These are phyloP conservation scores for Lordiphosa collinella DNA, from an alignment of 1,140 invertebrate genomes.

Conservation along the genomic window DNA sequence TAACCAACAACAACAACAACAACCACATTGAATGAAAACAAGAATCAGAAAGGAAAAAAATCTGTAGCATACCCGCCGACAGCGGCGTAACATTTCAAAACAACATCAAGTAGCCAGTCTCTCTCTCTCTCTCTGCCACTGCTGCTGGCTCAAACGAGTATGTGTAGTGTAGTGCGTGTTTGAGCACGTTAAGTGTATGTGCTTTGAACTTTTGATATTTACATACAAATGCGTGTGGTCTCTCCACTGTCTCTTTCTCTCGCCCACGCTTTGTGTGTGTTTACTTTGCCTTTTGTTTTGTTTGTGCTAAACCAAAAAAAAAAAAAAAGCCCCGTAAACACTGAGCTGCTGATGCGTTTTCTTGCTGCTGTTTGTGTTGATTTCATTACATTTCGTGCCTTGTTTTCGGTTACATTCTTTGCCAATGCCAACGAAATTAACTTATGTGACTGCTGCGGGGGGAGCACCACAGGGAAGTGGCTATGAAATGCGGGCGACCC, in stretches of 20 bases:
- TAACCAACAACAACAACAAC: neutral
- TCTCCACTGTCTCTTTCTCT: neutral
- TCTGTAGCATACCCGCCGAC: slow-evolving; percentile 21
- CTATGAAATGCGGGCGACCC: slow-evolving; percentile 12
- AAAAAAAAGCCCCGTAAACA: slow-evolving; percentile 13
- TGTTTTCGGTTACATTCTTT: slow-evolving; percentile 8
- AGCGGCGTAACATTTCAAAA: slow-evolving; percentile 30
- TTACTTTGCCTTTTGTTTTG: slow-evolving; percentile 69
- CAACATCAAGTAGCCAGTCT: slow-evolving; percentile 59
- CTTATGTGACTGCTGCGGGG: slow-evolving; percentile 22
- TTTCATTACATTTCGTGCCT: slow-evolving; percentile 55
- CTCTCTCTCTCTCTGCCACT: neutral
- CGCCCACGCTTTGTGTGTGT: slow-evolving; percentile 27
- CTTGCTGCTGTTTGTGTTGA: slow-evolving; percentile 30
- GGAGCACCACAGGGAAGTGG: slow-evolving; percentile 4
- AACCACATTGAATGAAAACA: neutral
- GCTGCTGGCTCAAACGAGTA: neutral
- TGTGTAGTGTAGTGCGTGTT: slow-evolving; percentile 45
- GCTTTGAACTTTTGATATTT: slow-evolving; percentile 74
- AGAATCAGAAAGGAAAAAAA: slow-evolving; percentile 17
- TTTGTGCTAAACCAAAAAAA: slow-evolving; percentile 50
- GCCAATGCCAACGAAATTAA: slow-evolving; percentile 59
- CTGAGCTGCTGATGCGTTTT: slow-evolving; percentile 4
- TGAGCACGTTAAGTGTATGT: slow-evolving; percentile 65
- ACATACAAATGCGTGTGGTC: slow-evolving; percentile 48